Conservation (phyloP, 92 coral and sea anemone genomes). For the Pocillopora meandrina region DNA sequence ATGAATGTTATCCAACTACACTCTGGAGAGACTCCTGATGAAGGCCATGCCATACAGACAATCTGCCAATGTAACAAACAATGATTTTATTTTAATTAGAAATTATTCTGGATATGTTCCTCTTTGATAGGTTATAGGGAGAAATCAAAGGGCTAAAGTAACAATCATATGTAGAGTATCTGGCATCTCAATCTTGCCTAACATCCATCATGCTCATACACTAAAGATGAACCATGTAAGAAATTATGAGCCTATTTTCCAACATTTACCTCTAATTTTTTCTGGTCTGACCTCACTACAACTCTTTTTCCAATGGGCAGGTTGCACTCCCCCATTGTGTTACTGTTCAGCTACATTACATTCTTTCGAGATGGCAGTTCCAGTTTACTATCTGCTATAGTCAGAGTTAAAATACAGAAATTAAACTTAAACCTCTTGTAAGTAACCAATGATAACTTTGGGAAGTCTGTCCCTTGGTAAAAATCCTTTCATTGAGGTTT, state of each 20-base stretch:
- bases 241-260: background rate
- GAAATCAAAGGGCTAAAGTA: too few species aligned
- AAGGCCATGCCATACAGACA: slow-evolving; percentile 82
- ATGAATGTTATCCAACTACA: slow-evolving; percentile 43
- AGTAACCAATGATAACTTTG: too few species aligned
- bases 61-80: slow-evolving; percentile 34
- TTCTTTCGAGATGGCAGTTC: slow-evolving; percentile 70
- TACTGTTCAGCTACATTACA: slow-evolving; percentile 56
- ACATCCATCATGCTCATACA: too few species aligned
- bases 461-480: too few species aligned
- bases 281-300: slow-evolving; percentile 38
- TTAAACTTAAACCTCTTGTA: too few species aligned
- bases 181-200: too few species aligned
- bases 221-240: too few species aligned
- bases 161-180: too few species aligned
- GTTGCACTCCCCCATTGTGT: slow-evolving; percentile 73
- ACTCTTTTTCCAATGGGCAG: slow-evolving; percentile 77
- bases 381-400: slow-evolving; percentile 62
- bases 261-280: background rate
- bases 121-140: too few species aligned
- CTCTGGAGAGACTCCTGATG: slow-evolving; percentile 66
- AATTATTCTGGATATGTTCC: background rate
- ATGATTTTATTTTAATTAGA: background rate
- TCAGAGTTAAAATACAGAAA: too few species aligned
- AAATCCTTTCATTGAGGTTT: too few species aligned